Evolutionary conservation across 1,140 invertebrate genomes (phyloP).

Genomic region (Leptestheria dahalacensis): DNA sequence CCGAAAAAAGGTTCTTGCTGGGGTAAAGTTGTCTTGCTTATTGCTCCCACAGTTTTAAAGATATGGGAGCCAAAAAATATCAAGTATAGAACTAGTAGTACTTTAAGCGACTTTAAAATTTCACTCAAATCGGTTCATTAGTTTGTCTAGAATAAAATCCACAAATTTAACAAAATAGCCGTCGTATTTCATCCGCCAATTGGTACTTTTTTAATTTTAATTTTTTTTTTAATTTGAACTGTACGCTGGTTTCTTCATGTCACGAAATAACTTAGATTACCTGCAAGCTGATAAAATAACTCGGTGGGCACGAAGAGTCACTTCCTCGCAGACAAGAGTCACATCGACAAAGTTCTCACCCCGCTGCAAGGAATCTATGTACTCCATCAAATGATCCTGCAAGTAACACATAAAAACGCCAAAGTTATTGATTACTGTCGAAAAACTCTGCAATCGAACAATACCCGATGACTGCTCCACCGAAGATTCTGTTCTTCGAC

Average conservation of each 20-base stretch:
- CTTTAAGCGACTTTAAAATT: too few species aligned
- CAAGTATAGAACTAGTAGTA: too few species aligned
- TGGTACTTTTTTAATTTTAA: too few species aligned
- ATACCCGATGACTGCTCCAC: background rate
- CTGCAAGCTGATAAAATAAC: conserved; percentile 76
- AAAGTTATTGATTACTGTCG: background rate
- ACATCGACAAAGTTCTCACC: conserved; percentile 74
- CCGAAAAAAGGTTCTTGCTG: too few species aligned
- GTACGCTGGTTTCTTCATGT: background rate
- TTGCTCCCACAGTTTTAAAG: too few species aligned
- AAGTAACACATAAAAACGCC: conserved; percentile 52
- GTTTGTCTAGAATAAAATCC: too few species aligned
- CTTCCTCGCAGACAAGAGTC: conserved; percentile 70
- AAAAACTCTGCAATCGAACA: background rate
- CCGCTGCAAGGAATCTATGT: conserved; percentile 68
- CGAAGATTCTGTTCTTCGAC: background rate
- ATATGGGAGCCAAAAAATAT: too few species aligned
- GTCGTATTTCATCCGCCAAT: too few species aligned
- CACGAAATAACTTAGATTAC: conserved; percentile 24
- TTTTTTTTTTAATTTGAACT: too few species aligned
- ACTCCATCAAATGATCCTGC: conserved; percentile 63
- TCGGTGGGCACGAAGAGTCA: conserved; percentile 64
- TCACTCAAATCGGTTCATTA: too few species aligned
- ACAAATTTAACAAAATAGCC: too few species aligned
- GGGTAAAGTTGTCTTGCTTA: too few species aligned